Conservation (phyloP, 2,113 vertebrate species). For the Poeciliopsis occidentalis region DNA sequence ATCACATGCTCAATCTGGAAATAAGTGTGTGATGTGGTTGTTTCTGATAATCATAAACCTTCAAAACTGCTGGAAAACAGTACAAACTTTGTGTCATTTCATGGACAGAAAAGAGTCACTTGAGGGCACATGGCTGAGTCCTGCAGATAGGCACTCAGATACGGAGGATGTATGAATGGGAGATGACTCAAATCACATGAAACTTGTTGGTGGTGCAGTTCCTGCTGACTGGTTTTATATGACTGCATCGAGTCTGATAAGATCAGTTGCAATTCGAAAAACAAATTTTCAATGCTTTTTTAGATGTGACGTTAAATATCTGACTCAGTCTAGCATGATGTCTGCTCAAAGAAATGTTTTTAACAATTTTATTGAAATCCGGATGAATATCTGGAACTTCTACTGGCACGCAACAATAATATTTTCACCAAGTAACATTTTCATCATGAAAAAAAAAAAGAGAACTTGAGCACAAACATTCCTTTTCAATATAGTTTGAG, state of each 20-base stretch:
- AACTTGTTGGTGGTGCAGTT: slow-evolving; percentile 6
- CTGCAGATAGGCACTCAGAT: slow-evolving; percentile 28
- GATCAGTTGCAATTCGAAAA: neutral
- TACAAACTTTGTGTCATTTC: neutral
- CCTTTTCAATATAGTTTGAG: slow-evolving; percentile 52
- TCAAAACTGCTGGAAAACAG: slow-evolving; percentile 14
- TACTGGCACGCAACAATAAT: slow-evolving; percentile 16
- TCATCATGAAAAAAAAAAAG: slow-evolving; percentile 28
- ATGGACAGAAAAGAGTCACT: neutral
- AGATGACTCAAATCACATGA: slow-evolving; percentile 36
- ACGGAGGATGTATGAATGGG: slow-evolving; percentile 9
- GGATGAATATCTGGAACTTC: slow-evolving; percentile 13
- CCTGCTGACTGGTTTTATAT: slow-evolving; percentile 15
- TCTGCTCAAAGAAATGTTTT: slow-evolving; percentile 7
- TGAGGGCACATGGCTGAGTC: neutral
- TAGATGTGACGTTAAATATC: neutral
- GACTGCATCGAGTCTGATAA: slow-evolving; percentile 17
- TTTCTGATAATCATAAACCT: no score
- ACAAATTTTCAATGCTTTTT: slow-evolving; percentile 3
- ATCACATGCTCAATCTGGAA: slow-evolving; percentile 65
- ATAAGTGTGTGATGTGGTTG: slow-evolving; percentile 19
- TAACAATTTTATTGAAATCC: slow-evolving; percentile 12
- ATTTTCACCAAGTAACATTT: slow-evolving; percentile 19
- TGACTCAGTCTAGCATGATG: neutral
- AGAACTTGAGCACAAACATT: slow-evolving; percentile 43